Evolutionary conservation across 53 echinoderm and acorn worm genomes (phyloP), one percentile per base, ranked within the genome.

Genomic region (Apostichopus leukothele): DNA sequence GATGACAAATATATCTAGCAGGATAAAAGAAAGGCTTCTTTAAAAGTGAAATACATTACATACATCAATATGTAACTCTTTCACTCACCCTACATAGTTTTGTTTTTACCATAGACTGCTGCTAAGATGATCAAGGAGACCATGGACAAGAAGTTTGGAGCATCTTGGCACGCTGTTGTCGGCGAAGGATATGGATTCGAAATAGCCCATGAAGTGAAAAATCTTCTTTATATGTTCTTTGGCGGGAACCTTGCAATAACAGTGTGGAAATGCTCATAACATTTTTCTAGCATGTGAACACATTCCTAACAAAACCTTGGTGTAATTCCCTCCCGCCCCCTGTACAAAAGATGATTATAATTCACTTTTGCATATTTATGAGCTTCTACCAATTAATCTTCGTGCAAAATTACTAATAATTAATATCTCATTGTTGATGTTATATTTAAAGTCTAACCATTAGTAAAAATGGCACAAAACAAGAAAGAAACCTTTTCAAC

Each of bases 61-160:
- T n/a, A n/a, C n/a, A n/a, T n/a, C n/a, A n/a, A n/a, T n/a, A 39
- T 3, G 39, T 3, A 39, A 39, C 39, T 39, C 39, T 39, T 39
- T 39, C 39, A 39, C 39, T 39, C 39, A 39, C 39, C 39, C 3
- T 3, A 39, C 3, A 39, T 39, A 1, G 3, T 52, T 20, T 11
- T 84, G 5, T 27, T 74, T 90, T 67, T 86, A 26, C 81, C 61
- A 5, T 89, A 98, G 99, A 98, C 92, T 78, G 99, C 99, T 66
- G 99, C 99, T 12, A 98, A 98, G 86, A 96, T 98, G 94, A 98
- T 98, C 88, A 98, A 98, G 75, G 99, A 98, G 84, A 91, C 95
- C 2, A 98, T 98, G 99, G 99, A 98, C 87, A 98, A 98, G 93
- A 98, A 98, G 89, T 98, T 98, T 94, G 99, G 99, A 1, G 96